Evolutionary conservation across 2,797 vertebrate genomes (phyloP).

Genomic region (Prunella strophiata): DNA sequence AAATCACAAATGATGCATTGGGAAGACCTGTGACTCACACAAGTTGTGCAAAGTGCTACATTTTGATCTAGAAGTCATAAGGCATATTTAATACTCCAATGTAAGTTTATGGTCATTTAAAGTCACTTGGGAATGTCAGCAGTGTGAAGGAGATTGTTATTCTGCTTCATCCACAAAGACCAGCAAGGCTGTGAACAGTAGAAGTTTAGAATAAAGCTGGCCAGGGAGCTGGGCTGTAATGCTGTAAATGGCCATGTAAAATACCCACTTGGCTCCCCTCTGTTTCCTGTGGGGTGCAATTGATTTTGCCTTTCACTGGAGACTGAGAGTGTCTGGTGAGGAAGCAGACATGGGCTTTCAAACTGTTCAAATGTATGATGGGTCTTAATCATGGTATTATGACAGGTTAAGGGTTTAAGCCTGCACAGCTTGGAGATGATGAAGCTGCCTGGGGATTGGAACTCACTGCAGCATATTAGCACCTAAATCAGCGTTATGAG

Average conservation of each 20-base stretch:
- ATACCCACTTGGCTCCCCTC: not conserved
- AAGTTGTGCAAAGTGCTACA: not conserved
- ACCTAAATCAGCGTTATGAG: slow-evolving; percentile 45
- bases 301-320: slow-evolving; percentile 10
- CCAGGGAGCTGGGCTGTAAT: not conserved
- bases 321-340: not conserved
- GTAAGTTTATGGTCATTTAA: not conserved
- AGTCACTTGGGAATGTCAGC: not conserved
- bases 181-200: not conserved
- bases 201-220: not conserved
- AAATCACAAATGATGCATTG: not conserved
- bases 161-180: not conserved
- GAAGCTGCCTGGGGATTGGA: slow-evolving; percentile 37
- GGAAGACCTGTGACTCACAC: not conserved
- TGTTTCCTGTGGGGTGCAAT: slow-evolving; percentile 17
- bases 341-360: not conserved
- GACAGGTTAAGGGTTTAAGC: slow-evolving; percentile 53
- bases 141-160: not conserved
- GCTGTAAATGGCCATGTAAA: not conserved
- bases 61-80: not conserved
- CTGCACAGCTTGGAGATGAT: slow-evolving; percentile 23
- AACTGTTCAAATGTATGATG: slow-evolving; percentile 34
- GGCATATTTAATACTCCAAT: not conserved
- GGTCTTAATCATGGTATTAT: slow-evolving; percentile 41
- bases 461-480: slow-evolving; percentile 12